A percentile compares a stretch with the other conserved stretches of the same genome.
phyloP scores from a whole-genome alignment of 2,797 vertebrate species.

The Channa striata region DNA sequence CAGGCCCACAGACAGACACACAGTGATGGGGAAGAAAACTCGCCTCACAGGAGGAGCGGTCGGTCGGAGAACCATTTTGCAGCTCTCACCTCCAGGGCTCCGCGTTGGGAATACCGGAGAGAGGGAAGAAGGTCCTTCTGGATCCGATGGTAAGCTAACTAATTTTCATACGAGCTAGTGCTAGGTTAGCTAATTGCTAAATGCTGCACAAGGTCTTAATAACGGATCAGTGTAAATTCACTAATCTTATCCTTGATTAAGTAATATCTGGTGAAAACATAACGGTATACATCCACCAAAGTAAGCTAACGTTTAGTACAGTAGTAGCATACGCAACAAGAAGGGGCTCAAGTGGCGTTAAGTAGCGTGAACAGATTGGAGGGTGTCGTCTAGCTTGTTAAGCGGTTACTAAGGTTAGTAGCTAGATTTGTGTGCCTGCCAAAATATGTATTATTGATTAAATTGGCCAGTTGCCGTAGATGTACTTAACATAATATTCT shows the following conservation, averaged over 20 bases:
- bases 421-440: background rate
- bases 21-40: constrained; percentile 93
- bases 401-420: background rate
- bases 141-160: constrained; percentile 81
- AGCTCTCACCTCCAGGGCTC: constrained; percentile 91
- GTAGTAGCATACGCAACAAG: background rate
- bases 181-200: constrained; percentile 34
- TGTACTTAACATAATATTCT: rapidly evolving
- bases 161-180: constrained; percentile 7
- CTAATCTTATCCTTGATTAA: too few relatives aligned
- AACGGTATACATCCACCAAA: rapidly evolving
- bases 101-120: constrained; percentile 75
- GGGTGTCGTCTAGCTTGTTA: constrained; percentile 21
- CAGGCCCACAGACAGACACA: constrained; percentile 18
- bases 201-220: background rate
- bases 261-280: rapidly evolving
- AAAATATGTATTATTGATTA: background rate
- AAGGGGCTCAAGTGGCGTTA: background rate
- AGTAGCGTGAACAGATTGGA: too few relatives aligned
- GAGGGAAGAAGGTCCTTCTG: constrained; percentile 85
- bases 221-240: background rate
- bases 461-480: rapidly evolving
- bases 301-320: too few relatives aligned
- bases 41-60: constrained; percentile 86
- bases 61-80: constrained; percentile 92